These are phyloP conservation scores for Smithornis capensis DNA, from an alignment of 2,113 vertebrate species.

Conservation along the genomic window DNA sequence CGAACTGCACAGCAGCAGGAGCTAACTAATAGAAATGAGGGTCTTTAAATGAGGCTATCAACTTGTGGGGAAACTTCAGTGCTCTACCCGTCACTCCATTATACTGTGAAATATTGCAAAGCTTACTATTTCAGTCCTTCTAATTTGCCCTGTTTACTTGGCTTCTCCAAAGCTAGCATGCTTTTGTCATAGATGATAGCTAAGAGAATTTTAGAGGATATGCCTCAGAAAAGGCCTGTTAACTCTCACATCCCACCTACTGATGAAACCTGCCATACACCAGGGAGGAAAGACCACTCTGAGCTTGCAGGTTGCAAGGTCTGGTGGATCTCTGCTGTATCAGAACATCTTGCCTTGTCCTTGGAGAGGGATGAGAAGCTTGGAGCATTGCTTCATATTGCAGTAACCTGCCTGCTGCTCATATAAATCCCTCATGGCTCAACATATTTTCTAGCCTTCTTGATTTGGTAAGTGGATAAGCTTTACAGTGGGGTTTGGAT, in stretches of 20 bases:
- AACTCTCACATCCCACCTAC: not conserved
- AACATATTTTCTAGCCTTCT: not conserved
- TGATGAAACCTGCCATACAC: not conserved
- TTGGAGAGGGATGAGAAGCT: not conserved
- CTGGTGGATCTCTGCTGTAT: rapidly evolving
- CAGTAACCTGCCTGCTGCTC: not conserved
- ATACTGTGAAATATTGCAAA: not conserved
- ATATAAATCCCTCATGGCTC: not conserved
- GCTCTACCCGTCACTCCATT: not conserved
- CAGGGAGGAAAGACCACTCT: not conserved
- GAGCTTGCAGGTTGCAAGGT: not conserved
- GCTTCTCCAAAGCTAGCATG: not conserved
- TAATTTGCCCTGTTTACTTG: not conserved
- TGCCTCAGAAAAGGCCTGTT: not conserved
- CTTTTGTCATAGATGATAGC: not conserved
- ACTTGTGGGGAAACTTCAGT: not conserved
- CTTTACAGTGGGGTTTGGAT: not conserved
- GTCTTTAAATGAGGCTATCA: not conserved
- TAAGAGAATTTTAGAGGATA: not conserved
- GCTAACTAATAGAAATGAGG: not conserved
- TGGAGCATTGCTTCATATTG: not conserved
- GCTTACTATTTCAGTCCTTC: not conserved
- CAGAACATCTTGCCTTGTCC: not conserved
- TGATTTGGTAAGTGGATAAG: not conserved
- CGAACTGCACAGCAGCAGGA: rapidly evolving